phyloP scores from a whole-genome alignment of 1,140 invertebrate genomes.

The Lepidurus arcticus region DNA sequence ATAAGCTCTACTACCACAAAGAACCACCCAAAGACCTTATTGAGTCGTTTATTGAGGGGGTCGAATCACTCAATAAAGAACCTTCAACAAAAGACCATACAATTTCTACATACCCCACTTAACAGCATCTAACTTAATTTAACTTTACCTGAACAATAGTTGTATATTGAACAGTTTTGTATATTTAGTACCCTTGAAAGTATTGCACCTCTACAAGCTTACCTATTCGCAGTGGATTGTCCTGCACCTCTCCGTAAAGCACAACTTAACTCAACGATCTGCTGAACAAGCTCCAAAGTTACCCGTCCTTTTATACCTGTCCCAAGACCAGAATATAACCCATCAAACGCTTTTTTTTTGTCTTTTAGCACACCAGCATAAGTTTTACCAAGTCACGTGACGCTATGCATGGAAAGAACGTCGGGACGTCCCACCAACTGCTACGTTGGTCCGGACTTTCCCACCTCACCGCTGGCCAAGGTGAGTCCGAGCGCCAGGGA shows the following conservation, averaged over 20 bases:
- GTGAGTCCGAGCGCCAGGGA: background rate
- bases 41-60: too few relatives aligned
- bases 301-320: background rate
- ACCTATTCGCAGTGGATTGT: background rate
- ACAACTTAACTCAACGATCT: background rate
- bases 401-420: background rate
- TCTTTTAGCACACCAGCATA: background rate
- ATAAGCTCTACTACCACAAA: too few relatives aligned
- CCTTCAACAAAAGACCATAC: too few relatives aligned
- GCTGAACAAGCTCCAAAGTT: constrained; percentile 2
- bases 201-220: background rate
- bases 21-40: too few relatives aligned
- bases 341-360: background rate
- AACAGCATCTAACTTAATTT: too few relatives aligned
- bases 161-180: too few relatives aligned
- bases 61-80: too few relatives aligned
- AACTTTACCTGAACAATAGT: too few relatives aligned
- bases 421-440: background rate
- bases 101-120: too few relatives aligned
- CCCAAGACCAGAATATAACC: background rate
- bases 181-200: too few relatives aligned
- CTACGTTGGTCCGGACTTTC: background rate
- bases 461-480: background rate
- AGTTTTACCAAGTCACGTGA: background rate
- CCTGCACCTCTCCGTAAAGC: background rate